Conservation (phyloP, 2,888 invertebrate species). For the Dorcus hopei region DNA sequence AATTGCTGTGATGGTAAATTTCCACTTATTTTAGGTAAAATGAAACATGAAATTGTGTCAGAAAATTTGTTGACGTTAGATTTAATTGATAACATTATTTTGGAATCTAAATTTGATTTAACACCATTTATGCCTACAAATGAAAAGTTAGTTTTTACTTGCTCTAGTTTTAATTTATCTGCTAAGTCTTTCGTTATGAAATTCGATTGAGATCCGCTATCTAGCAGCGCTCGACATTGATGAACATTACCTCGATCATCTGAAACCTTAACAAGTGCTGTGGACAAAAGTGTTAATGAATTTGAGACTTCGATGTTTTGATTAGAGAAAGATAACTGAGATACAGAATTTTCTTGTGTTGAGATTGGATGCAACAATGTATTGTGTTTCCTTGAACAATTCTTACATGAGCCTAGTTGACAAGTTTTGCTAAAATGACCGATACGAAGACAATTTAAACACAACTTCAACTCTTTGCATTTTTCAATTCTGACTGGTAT, state of each 20-base stretch:
- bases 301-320: slow-evolving; percentile 4
- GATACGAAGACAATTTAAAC: slow-evolving; percentile 15
- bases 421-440: slow-evolving; percentile 16
- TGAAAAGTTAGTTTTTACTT: background rate
- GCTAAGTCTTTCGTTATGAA: slow-evolving; percentile 14
- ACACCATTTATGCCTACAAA: background rate
- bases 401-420: slow-evolving; percentile 11
- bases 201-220: slow-evolving; percentile 19
- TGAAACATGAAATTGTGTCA: background rate
- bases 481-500: background rate
- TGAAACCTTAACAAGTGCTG: background rate
- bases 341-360: too few relatives aligned
- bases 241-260: background rate
- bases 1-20: background rate
- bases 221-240: slow-evolving; percentile 14
- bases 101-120: background rate
- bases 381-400: slow-evolving; percentile 14
- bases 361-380: slow-evolving; percentile 19
- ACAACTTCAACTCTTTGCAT: background rate
- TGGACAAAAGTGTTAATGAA: background rate
- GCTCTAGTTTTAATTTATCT: slow-evolving; percentile 6
- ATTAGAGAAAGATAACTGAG: background rate
- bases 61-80: background rate
- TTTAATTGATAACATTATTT: background rate
- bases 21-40: background rate